Evolutionary conservation across 2,113 vertebrate genomes (phyloP), one percentile per base, ranked within the genome.

Genomic region (Hypomesus transpacificus): DNA sequence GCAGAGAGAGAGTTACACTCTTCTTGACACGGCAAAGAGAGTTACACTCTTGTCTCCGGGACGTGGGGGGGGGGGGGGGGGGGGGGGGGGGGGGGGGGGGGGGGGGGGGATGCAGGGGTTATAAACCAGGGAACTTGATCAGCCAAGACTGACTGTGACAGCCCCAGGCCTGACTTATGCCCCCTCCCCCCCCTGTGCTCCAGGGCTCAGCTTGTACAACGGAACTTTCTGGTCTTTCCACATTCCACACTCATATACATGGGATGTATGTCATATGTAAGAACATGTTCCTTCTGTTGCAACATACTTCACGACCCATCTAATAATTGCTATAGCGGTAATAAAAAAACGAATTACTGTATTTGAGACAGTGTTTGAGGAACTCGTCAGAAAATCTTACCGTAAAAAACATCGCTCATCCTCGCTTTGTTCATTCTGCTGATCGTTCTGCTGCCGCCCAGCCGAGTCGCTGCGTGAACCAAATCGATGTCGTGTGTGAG

Each of bases 401-500:
- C 39, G 5, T 11, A 46, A 1, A 46, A 9, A 46, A 46, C 39
- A 46, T 46, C 39, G 9, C 39, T 46, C 39, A 46, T 8, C 9
- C 39, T 46, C 9, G 9, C 39, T 26, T 65, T 28, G 21, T 22
- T 26, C 21, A 14, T 18, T 78, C 51, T 74, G 66, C 68, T n/a
- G n/a, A 21, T 20, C 21, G n/a, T 18, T 78, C 51, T 74, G 66
- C 68, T 57, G 8, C 81, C 53, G 54, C 28, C 9, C 58, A 92
- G 92, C 86, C 87, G 0, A 92, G 88, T 84, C 89, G 92, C 14
- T 92, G 92, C 21, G 86, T 90, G 82, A 94, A 94, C 80, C 90
- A 92, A 85, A 93, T 93, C 3, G 91, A 92, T 1, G 85, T 82
- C 3, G 86, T 93, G 78, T 94, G 92, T 75, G 85, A 89, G 76